Percentiles rank a stretch among this genome's conserved stretches.
phyloP scores from a whole-genome alignment of 2,797 vertebrate genomes.

The Neosilurus hyrtlii region DNA sequence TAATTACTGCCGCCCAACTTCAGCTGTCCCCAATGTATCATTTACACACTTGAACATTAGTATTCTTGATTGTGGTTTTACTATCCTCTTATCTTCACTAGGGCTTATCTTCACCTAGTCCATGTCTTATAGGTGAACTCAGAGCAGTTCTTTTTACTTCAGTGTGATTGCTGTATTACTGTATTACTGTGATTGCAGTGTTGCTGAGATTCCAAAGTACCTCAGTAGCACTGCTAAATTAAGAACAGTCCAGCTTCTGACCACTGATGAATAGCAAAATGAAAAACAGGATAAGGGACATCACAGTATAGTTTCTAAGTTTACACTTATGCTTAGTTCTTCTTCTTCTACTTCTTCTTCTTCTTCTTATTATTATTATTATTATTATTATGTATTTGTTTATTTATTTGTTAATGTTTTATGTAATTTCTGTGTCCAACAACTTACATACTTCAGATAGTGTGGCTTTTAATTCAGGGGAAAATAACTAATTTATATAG shows the following conservation, averaged over 20 bases:
- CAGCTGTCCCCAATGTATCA: neutral
- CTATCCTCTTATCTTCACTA: neutral
- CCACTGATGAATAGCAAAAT: neutral
- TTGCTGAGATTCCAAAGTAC: neutral
- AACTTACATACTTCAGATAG: neutral
- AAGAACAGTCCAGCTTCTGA: neutral
- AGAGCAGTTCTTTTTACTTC: neutral
- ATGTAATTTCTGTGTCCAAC: no score
- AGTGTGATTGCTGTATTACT: neutral
- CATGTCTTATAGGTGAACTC: neutral
- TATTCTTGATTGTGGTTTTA: conserved; percentile 2
- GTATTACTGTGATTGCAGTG: neutral
- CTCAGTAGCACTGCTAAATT: neutral
- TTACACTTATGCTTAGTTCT: neutral
- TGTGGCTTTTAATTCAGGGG: neutral
- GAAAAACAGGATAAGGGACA: neutral
- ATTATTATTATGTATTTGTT: no score
- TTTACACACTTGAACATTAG: conserved; percentile 5
- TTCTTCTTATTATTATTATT: no score
- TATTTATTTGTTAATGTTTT: no score
- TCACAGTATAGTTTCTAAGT: neutral
- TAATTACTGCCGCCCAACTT: conserved; percentile 1
- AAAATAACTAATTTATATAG: no score
- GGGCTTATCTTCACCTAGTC: neutral
- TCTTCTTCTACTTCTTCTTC: no score